Evolutionary conservation across 2,888 invertebrate species (phyloP), one percentile per base, ranked within the genome.

Genomic region (Copidosoma aretas): DNA sequence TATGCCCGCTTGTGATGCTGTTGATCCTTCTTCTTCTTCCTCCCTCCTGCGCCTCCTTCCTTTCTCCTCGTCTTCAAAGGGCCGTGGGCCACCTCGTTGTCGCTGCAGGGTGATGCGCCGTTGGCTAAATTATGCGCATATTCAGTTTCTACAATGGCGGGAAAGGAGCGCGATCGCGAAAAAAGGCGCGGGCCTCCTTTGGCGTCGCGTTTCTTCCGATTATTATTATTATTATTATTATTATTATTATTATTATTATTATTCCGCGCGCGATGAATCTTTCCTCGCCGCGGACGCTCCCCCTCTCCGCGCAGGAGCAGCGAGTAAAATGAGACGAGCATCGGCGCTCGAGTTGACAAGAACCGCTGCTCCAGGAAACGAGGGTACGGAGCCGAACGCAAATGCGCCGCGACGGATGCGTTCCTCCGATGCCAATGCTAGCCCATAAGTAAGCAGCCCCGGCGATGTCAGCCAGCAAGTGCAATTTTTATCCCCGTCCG

Each of bases 401-500:
- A 80, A 81, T 80, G 69, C 79, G 75, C 75, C 76, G 68, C 77
- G 81, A 80, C 80, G 77, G 74, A 68, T 78, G 77, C 77, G 75
- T 79, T 79, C 75, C 43, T 12, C 17, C 41, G 5, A 10, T 54
- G 24, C 32, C 24, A n/a, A n/a, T n/a, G 51, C 10, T 10, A 22
- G 19, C 12, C 43, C 14, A 46, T 12, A 3, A 32, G n/a, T n/a
- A n/a, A n/a, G n/a, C n/a, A n/a, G 14, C 54, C 25, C 56, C 4
- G n/a, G 12, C 46, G 14, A 17, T 17, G 41, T 10, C 17, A 73
- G 63, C 62, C 73, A 61, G 53, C 60, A 41, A 62, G 53, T 49
- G 49, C 49, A 51, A 63, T 66, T 70, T 63, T 69, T 66, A 59
- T 66, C 25, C 54, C 19, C 17, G 32, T 57, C 10, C 60, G 24